These are phyloP conservation scores for Nymphalis io DNA, from an alignment of 1,140 invertebrate genomes.

Conservation along the genomic window DNA sequence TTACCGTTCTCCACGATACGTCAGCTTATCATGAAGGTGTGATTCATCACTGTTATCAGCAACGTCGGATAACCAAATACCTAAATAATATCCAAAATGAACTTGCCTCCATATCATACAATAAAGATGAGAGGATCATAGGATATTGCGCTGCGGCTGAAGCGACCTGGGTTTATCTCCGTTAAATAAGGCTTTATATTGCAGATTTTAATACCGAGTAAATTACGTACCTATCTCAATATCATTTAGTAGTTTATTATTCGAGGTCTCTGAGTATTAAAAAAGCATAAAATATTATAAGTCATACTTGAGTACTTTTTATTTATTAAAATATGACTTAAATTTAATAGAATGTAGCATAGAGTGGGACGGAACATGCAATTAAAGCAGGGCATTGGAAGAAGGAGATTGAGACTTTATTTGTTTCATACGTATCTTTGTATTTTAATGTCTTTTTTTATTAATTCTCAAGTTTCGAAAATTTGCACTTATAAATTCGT, in stretches of 20 bases:
- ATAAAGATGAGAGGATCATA: constrained; percentile 65
- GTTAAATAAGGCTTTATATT: constrained; percentile 20
- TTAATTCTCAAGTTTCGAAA: too few species aligned
- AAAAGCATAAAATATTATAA: too few species aligned
- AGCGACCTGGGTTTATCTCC: constrained; percentile 32
- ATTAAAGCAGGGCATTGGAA: too few species aligned
- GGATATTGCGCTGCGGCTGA: constrained; percentile 27
- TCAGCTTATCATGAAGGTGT: constrained; percentile 18
- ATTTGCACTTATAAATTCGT: too few species aligned
- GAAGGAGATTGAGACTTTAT: too few species aligned
- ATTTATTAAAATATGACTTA: too few species aligned
- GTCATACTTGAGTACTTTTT: too few species aligned
- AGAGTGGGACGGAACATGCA: too few species aligned
- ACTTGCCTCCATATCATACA: constrained; percentile 56
- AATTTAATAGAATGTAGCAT: too few species aligned
- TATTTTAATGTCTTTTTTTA: too few species aligned
- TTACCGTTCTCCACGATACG: not conserved
- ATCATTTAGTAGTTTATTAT: constrained; percentile 3
- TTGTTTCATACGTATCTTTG: too few species aligned
- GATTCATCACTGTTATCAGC: constrained; percentile 52
- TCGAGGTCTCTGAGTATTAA: too few species aligned
- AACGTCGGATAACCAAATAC: constrained; percentile 49
- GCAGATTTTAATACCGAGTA: constrained; percentile 15
- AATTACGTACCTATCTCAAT: constrained; percentile 14
- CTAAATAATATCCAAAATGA: constrained; percentile 56